Evolutionary conservation across 2,888 invertebrate species (phyloP).

Genomic region (Acanthoscelides obtectus): DNA sequence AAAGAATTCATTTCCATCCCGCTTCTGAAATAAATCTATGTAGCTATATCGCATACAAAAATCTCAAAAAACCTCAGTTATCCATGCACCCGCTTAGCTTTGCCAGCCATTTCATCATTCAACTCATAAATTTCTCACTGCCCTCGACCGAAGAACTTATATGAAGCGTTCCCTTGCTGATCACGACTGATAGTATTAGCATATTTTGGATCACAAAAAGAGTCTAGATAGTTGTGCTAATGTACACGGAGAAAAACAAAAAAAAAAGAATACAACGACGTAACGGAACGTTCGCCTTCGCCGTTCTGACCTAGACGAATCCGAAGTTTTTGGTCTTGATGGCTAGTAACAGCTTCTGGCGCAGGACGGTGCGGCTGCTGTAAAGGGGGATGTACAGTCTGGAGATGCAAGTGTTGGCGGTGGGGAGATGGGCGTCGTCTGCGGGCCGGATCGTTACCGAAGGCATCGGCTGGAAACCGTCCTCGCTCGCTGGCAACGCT

Average conservation of each 20-base stretch:
- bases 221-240: not conserved
- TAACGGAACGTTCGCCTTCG: no score
- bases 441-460: constrained; percentile 96
- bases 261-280: constrained; percentile 3
- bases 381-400: constrained; percentile 98
- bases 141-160: not conserved
- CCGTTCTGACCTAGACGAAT: constrained; percentile 68
- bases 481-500: constrained; percentile 96
- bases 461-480: constrained; percentile 98
- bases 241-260: constrained; percentile 11
- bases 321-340: constrained; percentile 99
- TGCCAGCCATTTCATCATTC: not conserved
- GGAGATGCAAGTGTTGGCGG: constrained; percentile 99
- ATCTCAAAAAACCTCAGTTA: not conserved
- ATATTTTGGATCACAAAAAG: constrained; percentile 4
- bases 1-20: not conserved
- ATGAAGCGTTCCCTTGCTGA: not conserved
- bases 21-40: not conserved
- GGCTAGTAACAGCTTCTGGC: constrained; percentile 92
- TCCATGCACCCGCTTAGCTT: not conserved
- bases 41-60: not conserved
- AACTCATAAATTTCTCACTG: not conserved
- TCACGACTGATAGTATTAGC: not conserved
- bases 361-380: constrained; percentile 85
- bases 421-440: constrained; percentile 96